Base-by-base conservation (phyloP, 2,797 vertebrate species). In the Alouatta caraya region DNA sequence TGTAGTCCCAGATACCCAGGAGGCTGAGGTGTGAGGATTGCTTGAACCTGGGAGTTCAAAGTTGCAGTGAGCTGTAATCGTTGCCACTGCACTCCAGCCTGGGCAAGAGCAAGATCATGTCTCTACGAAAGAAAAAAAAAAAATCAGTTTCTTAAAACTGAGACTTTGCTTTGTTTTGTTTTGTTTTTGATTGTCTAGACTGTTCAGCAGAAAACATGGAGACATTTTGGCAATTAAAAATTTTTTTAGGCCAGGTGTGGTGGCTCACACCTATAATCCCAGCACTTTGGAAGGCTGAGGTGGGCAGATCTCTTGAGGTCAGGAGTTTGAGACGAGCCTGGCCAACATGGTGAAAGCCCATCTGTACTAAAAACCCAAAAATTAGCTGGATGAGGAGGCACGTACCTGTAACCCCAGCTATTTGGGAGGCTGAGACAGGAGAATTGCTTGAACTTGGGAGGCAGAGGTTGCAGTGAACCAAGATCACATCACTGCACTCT, bases 321-420 rank as follows among this genome's bases (percentile, higher is more conserved):
- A 67, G 61, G 61, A 67, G 61, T n/a, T 67, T 1, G 0, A n/a
- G 61, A n/a, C 7, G 6, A 67, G 30, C 30, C 30, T 67, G 33
- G 7, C 15, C 61, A 67, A 67, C 61, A n/a, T 67, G 15, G 7
- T 67, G 30, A 33, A 67, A 64, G 15, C 61, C 30, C 61, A 33
- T 64, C 61, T 67, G 14, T 67, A 67, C 57, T n/a, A 67, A n/a
- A 67, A 67, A n/a, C 61, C 33, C 14, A 67, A 67, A 67, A 67
- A 19, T 17, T n/a, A 67, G 33, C 61, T 0, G 15, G 61, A 8
- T 3, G 1, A 33, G 30, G 30, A 67, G 33, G 14, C 1, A 3
- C 1, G 1, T 67, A 13, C 61, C 61, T 19, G 33, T n/a, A 33
- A 33, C 61, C 61, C 61, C 30, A 67, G 61, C 61, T 67, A 67